Base-by-base conservation (phyloP, 2,888 invertebrate species). In the Trachelus troglodyta region DNA sequence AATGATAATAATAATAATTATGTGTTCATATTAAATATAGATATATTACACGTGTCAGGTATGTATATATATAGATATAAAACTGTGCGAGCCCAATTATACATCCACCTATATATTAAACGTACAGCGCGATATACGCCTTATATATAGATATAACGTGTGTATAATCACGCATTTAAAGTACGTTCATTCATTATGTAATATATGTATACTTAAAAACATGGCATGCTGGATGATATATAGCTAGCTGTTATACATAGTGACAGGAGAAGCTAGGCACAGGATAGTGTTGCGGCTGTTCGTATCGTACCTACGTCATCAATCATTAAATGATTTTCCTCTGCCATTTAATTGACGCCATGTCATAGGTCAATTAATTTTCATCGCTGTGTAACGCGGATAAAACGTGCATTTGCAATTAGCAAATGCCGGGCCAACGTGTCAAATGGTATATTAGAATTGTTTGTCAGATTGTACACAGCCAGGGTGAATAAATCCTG, bases 181-280 rank as follows among this genome's bases (percentile, higher is more conserved):
- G n/a, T 78, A 78, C 40, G 34, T 78, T 12, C 71, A 34, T 71
- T 71, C 3, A 71, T 71, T 71, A 71, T 31, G 71, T 71, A 71
- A 34, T 71, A 71, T 71, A 71, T 71, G 30, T 71, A 34, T 71
- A 71, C 78, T 80, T 81, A 79, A 85, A 83, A 84, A 84, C 82
- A 85, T 86, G 84, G 86, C 91, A 91, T 91, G 91, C 91, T 87
- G 88, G 89, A 90, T 90, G 87, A 90, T 89, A 88, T 88, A 88
- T 87, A 89, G 90, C 91, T 91, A 91, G 91, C 91, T 90, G 90
- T 91, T 91, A 91, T 90, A 90, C 84, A 89, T 91, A 91, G 91
- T 91, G 91, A 91, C 91, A 91, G 91, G 91, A 91, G 91, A 91
- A 91, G 91, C 90, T 91, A 91, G 91, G 91, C 90, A 91, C 88